Evolutionary conservation across 1,140 invertebrate species (phyloP).

Genomic region (Aporrectodea caliginosa): DNA sequence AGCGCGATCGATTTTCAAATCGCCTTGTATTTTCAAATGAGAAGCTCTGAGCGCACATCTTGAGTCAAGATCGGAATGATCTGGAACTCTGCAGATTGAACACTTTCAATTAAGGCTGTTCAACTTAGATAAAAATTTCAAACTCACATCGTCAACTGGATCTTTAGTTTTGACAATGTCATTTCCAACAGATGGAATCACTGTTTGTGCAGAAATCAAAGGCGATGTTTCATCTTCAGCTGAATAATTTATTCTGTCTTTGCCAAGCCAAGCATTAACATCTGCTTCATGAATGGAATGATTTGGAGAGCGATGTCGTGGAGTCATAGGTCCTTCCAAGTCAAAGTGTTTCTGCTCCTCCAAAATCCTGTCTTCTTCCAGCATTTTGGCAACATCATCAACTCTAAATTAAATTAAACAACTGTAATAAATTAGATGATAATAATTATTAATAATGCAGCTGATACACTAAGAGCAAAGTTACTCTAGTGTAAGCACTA

Average conservation of each 20-base stretch:
- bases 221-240: background rate
- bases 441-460: no score
- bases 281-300: conserved; percentile 9
- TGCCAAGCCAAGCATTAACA: background rate
- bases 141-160: background rate
- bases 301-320: no score
- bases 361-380: conserved; percentile 11
- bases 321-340: background rate
- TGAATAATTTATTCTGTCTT: background rate
- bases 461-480: no score
- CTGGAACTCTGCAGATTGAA: no score
- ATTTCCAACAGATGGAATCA: background rate
- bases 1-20: no score
- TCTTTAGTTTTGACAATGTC: background rate
- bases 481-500: no score
- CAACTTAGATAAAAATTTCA: background rate
- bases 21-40: no score
- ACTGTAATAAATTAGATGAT: no score
- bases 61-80: no score
- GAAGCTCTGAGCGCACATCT: no score
- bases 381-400: conserved; percentile 19
- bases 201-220: background rate
- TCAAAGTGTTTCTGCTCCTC: conserved; percentile 12
- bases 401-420: no score
- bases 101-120: background rate